A percentile compares a stretch with the other conserved stretches of the same genome.
These are phyloP conservation scores for Melanotaenia nigrans DNA, from an alignment of 2,797 vertebrate species.

Conservation along the genomic window DNA sequence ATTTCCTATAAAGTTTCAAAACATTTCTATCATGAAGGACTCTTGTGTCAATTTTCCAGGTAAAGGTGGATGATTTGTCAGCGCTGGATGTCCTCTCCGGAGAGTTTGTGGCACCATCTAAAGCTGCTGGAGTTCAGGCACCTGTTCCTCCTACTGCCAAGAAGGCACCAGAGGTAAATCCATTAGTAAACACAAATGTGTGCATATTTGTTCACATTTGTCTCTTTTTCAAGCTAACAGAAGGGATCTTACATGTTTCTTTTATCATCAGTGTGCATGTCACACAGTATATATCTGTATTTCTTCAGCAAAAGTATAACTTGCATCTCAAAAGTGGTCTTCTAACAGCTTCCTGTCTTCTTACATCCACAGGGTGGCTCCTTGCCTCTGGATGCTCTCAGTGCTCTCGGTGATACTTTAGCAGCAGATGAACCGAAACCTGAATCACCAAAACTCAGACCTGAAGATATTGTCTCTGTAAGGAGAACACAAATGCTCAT, in stretches of 20 bases:
- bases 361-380: slow-evolving; percentile 46
- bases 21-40: neutral
- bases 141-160: slow-evolving; percentile 24
- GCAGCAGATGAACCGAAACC: slow-evolving; percentile 60
- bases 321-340: neutral
- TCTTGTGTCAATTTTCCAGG: slow-evolving; percentile 31
- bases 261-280: neutral
- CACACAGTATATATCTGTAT: slow-evolving; percentile 8
- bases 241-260: neutral
- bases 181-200: neutral
- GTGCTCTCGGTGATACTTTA: slow-evolving; percentile 67
- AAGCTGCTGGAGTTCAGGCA: slow-evolving; percentile 53
- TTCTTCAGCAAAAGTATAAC: slow-evolving; percentile 19
- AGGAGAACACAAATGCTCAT: neutral
- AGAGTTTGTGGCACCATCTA: slow-evolving; percentile 56
- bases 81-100: slow-evolving; percentile 46
- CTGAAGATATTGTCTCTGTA: slow-evolving; percentile 79
- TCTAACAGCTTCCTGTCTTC: neutral
- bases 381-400: slow-evolving; percentile 74
- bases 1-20: no score
- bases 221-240: neutral
- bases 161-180: slow-evolving; percentile 46
- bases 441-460: slow-evolving; percentile 70
- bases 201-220: neutral
- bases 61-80: slow-evolving; percentile 45